Evolutionary conservation across 2,797 vertebrate species (phyloP), one percentile per base, ranked within the genome.

Genomic region (Cheirogaleus major): DNA sequence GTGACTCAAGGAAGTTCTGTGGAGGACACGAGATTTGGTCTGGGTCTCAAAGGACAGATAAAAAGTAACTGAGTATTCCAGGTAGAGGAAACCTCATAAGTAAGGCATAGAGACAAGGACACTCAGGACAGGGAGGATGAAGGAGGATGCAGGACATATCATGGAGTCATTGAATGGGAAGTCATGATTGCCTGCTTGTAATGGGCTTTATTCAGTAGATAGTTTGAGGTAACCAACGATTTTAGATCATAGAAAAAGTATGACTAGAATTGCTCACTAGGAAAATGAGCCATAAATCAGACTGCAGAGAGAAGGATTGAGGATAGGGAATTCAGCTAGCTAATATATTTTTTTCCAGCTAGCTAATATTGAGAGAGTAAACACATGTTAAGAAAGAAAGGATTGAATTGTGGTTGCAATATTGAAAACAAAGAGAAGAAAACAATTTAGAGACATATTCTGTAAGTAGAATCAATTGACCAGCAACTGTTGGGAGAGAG

Each of bases 21-120:
- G 30, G 67, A 72, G 38, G 10, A 43, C 43, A 11, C 35, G 45
- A 92, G n/a, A 67, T 88, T 78, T 76, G 86, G 93, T 72, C 32
- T 88, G 81, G 41, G 4, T 50, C 20, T 86, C 88, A 91, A 95
- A 89, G 27, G 57, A 43, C 32, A 93, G 83, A 83, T 83, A n/a
- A 23, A 80, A 95, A 95, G 69, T 45, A 13, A 92, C 38, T 85
- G 22, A 22, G 11, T 11, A 50, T 79, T 81, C 2, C 45, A 96
- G 55, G 23, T 10, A 78, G 63, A 69, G 65, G 14, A 92, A 94
- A 63, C 4, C 7, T 97, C 69, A 72, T 27, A 72, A 89, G 45
- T 79, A 80, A 86, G 35, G 25, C 57, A 30, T 1, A 61, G 22
- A 92, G 25, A 30, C 27, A 75, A 15, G 30, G 17, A 32, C 67